These are phyloP conservation scores for Drosophila recens DNA, from an alignment of 2,888 invertebrate species.

Conservation along the genomic window DNA sequence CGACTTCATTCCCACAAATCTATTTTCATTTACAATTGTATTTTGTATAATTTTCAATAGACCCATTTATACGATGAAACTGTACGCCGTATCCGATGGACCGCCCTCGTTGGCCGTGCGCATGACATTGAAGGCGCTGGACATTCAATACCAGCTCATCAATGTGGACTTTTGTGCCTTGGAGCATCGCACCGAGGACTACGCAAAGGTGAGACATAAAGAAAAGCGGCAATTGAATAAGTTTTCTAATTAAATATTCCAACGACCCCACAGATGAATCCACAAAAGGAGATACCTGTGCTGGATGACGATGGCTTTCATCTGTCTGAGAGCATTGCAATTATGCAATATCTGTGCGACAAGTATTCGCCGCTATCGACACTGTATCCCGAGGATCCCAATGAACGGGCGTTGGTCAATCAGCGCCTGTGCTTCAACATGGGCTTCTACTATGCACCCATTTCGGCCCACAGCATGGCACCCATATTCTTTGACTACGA, in stretches of 20 bases:
- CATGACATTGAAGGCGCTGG: constrained; percentile 88
- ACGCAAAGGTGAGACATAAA: constrained; percentile 87
- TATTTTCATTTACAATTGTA: constrained; percentile 23
- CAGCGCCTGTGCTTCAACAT: constrained; percentile 92
- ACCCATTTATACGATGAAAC: constrained; percentile 86
- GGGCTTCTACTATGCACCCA: constrained; percentile 90
- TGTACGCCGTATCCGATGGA: constrained; percentile 91
- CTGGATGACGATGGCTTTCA: constrained; percentile 92
- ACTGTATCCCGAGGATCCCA: constrained; percentile 90
- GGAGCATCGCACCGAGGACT: constrained; percentile 91
- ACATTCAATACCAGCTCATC: constrained; percentile 88
- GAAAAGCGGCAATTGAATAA: too few species aligned
- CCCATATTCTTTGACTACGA: constrained; percentile 92
- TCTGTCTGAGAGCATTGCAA: constrained; percentile 91
- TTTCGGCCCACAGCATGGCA: constrained; percentile 87
- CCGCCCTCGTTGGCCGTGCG: constrained; percentile 91
- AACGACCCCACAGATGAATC: constrained; percentile 88
- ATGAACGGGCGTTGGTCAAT: constrained; percentile 90
- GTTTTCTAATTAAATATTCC: not conserved
- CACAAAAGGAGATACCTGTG: constrained; percentile 92
- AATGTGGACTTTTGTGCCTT: constrained; percentile 90
- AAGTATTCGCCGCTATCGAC: constrained; percentile 89
- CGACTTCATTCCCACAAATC: constrained; percentile 18
- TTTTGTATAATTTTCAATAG: constrained; percentile 50
- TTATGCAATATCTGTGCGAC: constrained; percentile 90